phyloP scores from a whole-genome alignment of 2,888 invertebrate species.

The Ariolimax columbianus region DNA sequence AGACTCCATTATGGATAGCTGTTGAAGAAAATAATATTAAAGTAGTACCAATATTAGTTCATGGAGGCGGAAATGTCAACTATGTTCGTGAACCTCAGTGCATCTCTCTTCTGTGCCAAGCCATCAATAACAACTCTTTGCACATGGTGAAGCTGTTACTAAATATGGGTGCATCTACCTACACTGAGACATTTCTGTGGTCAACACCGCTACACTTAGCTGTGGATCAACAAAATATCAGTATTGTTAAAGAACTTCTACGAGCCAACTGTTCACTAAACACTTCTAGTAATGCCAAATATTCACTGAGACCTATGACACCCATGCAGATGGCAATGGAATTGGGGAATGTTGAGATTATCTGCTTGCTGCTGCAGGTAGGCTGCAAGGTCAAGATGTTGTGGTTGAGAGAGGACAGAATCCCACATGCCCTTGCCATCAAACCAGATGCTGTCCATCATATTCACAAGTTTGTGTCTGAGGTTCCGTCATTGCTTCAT shows the following conservation, averaged over 20 bases:
- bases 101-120: constrained; percentile 62
- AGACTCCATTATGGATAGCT: constrained; percentile 73
- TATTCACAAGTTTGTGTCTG: constrained; percentile 56
- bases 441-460: constrained; percentile 59
- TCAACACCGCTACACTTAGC: constrained; percentile 64
- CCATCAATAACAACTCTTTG: constrained; percentile 58
- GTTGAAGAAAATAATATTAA: constrained; percentile 68
- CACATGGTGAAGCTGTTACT: constrained; percentile 63
- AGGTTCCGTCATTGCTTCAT: constrained; percentile 60
- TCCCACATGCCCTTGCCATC: constrained; percentile 54
- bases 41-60: constrained; percentile 63
- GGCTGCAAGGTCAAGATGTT: constrained; percentile 61
- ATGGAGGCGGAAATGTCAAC: constrained; percentile 65
- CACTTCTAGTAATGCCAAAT: constrained; percentile 58
- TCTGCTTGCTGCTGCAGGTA: constrained; percentile 63
- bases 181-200: constrained; percentile 58
- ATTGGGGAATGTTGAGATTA: constrained; percentile 59
- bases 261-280: constrained; percentile 67
- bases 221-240: constrained; percentile 60
- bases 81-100: constrained; percentile 56
- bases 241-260: constrained; percentile 67
- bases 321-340: constrained; percentile 68
- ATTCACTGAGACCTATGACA: constrained; percentile 63
- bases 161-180: constrained; percentile 60
- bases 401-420: constrained; percentile 54